phyloP scores from a whole-genome alignment of 2,888 invertebrate species.

The Heliconius aoede region DNA sequence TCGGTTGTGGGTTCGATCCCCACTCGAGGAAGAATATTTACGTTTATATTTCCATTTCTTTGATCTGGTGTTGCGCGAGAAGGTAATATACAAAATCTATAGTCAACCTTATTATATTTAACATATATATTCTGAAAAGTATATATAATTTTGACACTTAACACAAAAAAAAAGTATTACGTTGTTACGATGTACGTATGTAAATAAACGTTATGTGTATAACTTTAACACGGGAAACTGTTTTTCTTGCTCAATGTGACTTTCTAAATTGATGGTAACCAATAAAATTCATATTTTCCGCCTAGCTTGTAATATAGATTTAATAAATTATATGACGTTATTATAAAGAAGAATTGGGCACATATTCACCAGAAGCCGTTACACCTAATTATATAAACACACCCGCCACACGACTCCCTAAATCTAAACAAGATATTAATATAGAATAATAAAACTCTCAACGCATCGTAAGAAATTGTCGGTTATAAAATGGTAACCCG shows the following conservation, averaged over 20 bases:
- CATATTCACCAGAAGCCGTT: not conserved
- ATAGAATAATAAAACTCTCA: conserved; percentile 53
- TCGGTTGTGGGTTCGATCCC: too few species aligned
- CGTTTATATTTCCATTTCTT: too few species aligned
- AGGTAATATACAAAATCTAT: not conserved
- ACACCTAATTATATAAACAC: not conserved
- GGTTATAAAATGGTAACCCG: conserved; percentile 55
- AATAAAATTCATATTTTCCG: too few species aligned
- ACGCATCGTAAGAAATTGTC: conserved; percentile 57
- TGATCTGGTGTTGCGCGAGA: not conserved
- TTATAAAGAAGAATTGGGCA: not conserved
- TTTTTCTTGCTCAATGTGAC: not conserved
- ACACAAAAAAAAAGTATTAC: not conserved
- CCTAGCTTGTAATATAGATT: not conserved
- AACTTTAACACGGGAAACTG: not conserved
- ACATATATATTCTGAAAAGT: not conserved
- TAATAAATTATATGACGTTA: not conserved
- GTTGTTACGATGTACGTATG: not conserved
- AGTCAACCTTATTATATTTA: not conserved
- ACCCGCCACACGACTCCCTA: conserved; percentile 9
- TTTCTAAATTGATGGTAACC: too few species aligned
- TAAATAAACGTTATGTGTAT: not conserved
- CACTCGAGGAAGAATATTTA: too few species aligned
- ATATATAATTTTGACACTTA: not conserved
- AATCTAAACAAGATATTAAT: conserved; percentile 48